phyloP scores from a whole-genome alignment of 2,888 invertebrate species.

The Cataglyphis cursor region DNA sequence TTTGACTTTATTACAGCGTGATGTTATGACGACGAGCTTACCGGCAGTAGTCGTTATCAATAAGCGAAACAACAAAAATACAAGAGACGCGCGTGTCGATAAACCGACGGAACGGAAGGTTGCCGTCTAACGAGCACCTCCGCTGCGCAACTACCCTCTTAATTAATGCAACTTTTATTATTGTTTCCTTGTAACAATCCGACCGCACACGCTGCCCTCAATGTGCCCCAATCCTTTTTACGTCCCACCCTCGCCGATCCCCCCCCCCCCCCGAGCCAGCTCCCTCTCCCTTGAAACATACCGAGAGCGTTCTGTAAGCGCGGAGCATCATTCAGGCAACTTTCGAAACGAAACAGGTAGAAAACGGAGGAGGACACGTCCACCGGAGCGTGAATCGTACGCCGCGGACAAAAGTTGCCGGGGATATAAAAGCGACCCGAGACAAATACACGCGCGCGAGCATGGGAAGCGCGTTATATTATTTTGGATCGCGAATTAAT shows the following conservation, averaged over 20 bases:
- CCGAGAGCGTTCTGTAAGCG: conserved; percentile 70
- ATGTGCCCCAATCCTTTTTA: conserved; percentile 71
- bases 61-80: conserved; percentile 69
- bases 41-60: conserved; percentile 35
- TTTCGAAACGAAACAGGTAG: conserved; percentile 76
- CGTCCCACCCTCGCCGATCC: conserved; percentile 40
- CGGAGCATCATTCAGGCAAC: conserved; percentile 76
- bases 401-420: conserved; percentile 72
- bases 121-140: conserved; percentile 78
- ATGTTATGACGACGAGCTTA: conserved; percentile 27
- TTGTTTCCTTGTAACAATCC: conserved; percentile 82
- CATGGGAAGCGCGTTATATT: conserved; percentile 39
- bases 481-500: conserved; percentile 58
- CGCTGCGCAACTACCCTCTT: conserved; percentile 79
- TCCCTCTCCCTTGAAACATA: conserved; percentile 69
- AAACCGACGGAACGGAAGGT: conserved; percentile 74
- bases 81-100: conserved; percentile 71
- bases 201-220: conserved; percentile 71
- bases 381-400: conserved; percentile 73
- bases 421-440: conserved; percentile 72
- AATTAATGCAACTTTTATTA: conserved; percentile 85
- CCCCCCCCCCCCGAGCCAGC: conserved; percentile 38
- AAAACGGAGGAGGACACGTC: conserved; percentile 75
- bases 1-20: conserved; percentile 34
- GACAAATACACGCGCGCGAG: conserved; percentile 53